Evolutionary conservation across 2,797 vertebrate species (phyloP).

Genomic region (Muraenolepis orangiensis): DNA sequence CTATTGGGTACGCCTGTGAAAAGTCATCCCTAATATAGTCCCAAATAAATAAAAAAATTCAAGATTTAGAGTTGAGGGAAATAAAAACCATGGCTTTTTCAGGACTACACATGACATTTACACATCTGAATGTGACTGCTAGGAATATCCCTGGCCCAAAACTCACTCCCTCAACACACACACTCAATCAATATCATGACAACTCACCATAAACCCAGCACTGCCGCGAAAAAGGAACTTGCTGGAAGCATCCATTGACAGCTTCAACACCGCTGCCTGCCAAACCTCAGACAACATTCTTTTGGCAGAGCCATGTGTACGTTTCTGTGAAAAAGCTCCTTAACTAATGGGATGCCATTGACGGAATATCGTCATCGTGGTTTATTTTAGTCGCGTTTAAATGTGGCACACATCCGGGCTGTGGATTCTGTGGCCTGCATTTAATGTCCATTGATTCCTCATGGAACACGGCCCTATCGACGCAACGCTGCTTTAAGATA

Average conservation of each 20-base stretch:
- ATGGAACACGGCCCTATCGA: neutral
- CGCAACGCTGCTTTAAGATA: neutral
- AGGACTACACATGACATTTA: no score
- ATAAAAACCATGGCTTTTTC: no score
- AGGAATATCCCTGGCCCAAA: no score
- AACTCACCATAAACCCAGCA: neutral
- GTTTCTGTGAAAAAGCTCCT: neutral
- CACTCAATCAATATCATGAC: neutral
- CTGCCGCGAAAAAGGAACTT: neutral
- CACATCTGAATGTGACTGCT: no score
- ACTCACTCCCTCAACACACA: no score
- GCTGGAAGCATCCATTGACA: neutral
- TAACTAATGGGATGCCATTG: conserved; percentile 37
- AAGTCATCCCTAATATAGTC: neutral
- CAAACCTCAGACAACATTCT: neutral
- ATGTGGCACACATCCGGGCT: conserved; percentile 10
- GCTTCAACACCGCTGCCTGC: neutral
- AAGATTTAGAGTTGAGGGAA: no score
- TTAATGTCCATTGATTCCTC: neutral
- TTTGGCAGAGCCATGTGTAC: neutral
- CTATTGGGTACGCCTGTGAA: neutral
- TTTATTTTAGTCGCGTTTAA: conserved; percentile 29
- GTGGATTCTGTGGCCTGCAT: neutral
- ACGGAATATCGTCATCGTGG: conserved; percentile 25
- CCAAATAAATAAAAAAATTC: neutral